Evolutionary conservation across 2,888 invertebrate genomes (phyloP).

Genomic region (Sceliomorpha sp.): DNA sequence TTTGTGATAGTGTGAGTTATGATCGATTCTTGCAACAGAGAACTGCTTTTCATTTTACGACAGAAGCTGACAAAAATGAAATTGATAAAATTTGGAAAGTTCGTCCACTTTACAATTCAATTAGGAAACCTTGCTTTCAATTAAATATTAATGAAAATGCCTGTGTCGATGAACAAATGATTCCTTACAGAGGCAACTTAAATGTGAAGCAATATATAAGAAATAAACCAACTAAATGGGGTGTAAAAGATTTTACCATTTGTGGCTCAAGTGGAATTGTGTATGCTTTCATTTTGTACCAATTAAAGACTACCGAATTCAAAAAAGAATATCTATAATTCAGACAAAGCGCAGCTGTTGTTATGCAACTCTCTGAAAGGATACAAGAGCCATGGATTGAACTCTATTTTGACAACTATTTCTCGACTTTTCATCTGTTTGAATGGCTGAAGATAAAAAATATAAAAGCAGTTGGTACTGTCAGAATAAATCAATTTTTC

Average conservation of each 20-base stretch:
- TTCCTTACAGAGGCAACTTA: conserved; percentile 63
- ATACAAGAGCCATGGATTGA: conserved; percentile 6
- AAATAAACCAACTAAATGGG: conserved; percentile 63
- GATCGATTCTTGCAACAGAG: conserved; percentile 6
- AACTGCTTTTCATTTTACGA: conserved; percentile 14
- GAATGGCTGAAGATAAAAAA: conserved; percentile 31
- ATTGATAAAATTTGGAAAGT: conserved; percentile 46
- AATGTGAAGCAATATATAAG: conserved; percentile 63
- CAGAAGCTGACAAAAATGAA: conserved; percentile 5
- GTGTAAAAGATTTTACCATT: conserved; percentile 61
- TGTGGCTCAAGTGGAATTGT: conserved; percentile 53
- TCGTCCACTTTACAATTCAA: conserved; percentile 46
- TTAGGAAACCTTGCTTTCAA: conserved; percentile 40
- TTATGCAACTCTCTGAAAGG: conserved; percentile 40
- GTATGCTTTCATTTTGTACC: conserved; percentile 14
- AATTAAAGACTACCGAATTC: conserved; percentile 58
- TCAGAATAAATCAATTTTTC: conserved; percentile 45
- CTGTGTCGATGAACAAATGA: conserved; percentile 67
- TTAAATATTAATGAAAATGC: conserved; percentile 3
- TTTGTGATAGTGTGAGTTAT: neutral
- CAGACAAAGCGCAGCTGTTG: conserved; percentile 49
- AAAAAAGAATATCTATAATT: conserved; percentile 32
- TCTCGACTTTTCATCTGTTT: conserved; percentile 46
- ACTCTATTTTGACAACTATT: conserved; percentile 50
- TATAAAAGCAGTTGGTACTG: conserved; percentile 38